phyloP scores from a whole-genome alignment of 2,888 invertebrate genomes.

The Anthrax anthrax region DNA sequence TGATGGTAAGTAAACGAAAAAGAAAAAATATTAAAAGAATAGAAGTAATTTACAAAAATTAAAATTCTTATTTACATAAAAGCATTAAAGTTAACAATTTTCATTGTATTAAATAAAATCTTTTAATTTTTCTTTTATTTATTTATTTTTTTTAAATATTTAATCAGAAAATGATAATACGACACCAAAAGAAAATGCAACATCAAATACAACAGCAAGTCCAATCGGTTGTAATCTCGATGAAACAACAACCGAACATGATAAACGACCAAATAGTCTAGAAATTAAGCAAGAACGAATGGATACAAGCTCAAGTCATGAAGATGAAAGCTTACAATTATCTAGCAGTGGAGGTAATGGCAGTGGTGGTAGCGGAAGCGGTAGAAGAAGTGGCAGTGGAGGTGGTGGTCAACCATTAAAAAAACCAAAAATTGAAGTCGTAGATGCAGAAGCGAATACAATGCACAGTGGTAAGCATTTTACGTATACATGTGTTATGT shows the following conservation, averaged over 20 bases:
- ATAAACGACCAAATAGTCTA: conserved; percentile 31
- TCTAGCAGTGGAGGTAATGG: not conserved
- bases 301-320: conserved; percentile 48
- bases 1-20: conserved; percentile 35
- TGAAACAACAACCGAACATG: conserved; percentile 21
- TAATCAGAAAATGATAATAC: conserved; percentile 38
- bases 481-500: no score
- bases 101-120: no score
- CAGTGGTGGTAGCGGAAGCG: conserved; percentile 2
- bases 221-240: conserved; percentile 33
- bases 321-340: conserved; percentile 33
- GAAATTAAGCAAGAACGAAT: conserved; percentile 51
- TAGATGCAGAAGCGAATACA: conserved; percentile 81
- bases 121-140: no score
- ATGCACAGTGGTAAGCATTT: conserved; percentile 70
- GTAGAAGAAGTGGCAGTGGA: conserved; percentile 6
- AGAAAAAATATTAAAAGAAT: no score
- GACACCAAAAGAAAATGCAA: conserved; percentile 39
- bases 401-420: conserved; percentile 40
- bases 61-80: no score
- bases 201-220: conserved; percentile 38
- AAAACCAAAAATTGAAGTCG: conserved; percentile 65
- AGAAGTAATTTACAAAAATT: no score
- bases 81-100: no score
- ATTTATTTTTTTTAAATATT: no score